These are phyloP conservation scores for Sisor rabdophorus DNA, from an alignment of 2,113 vertebrate genomes.

Conservation along the genomic window DNA sequence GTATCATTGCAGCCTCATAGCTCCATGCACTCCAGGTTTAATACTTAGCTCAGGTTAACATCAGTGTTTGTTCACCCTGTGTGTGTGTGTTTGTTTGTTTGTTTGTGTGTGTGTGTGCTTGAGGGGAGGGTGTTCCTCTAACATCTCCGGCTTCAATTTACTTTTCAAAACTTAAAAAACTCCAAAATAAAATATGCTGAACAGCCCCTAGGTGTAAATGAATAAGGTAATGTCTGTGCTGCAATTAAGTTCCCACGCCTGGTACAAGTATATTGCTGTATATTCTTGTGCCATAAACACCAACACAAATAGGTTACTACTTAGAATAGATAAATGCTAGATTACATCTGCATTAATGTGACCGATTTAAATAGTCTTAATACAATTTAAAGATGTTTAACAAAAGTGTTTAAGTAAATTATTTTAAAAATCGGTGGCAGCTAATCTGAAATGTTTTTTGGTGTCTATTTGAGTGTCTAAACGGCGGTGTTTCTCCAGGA, in stretches of 20 bases:
- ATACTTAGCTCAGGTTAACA: background rate
- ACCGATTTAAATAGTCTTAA: background rate
- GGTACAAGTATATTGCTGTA: too few relatives aligned
- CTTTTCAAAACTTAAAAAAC: background rate
- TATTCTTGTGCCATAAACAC: background rate
- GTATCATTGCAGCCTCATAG: background rate
- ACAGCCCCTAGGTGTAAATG: background rate
- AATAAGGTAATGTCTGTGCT: background rate
- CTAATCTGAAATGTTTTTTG: background rate
- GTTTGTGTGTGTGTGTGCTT: background rate
- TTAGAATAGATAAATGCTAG: background rate
- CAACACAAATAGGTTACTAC: background rate
- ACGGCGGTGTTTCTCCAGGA: constrained; percentile 68
- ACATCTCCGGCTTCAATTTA: background rate
- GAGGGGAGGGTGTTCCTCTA: background rate
- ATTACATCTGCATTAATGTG: background rate
- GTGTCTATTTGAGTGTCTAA: constrained; percentile 4
- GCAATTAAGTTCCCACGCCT: background rate
- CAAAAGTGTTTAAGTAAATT: background rate
- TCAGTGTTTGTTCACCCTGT: background rate
- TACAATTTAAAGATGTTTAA: too few relatives aligned
- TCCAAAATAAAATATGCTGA: background rate
- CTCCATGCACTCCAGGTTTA: background rate
- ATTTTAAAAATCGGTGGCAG: background rate
- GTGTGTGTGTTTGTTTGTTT: too few relatives aligned